Evolutionary conservation across 2,797 vertebrate species (phyloP).

Genomic region (Pseudochaenichthys georgianus): DNA sequence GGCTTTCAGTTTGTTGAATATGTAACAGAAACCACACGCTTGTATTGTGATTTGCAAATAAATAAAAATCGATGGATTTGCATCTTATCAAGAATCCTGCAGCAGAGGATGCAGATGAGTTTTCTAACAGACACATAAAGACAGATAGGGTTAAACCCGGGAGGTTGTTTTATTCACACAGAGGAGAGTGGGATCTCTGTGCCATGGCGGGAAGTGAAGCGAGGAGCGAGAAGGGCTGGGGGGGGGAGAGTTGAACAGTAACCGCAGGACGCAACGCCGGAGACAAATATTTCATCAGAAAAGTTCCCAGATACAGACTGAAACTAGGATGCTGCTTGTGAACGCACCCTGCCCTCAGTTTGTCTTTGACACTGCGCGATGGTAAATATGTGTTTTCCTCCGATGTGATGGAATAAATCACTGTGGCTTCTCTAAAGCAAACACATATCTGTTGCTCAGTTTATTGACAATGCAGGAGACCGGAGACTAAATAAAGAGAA

Average conservation of each 20-base stretch:
- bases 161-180: conserved; percentile 69
- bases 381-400: conserved; percentile 78
- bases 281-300: conserved; percentile 73
- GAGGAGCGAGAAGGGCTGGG: conserved; percentile 62
- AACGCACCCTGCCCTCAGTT: conserved; percentile 53
- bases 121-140: conserved; percentile 30
- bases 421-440: conserved; percentile 65
- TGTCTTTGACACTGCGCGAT: conserved; percentile 44
- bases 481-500: conserved; percentile 73
- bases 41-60: conserved; percentile 42
- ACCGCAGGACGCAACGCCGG: conserved; percentile 60
- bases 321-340: conserved; percentile 42
- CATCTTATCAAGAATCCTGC: conserved; percentile 22
- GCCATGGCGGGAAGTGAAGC: conserved; percentile 68
- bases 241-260: conserved; percentile 54
- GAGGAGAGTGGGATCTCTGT: conserved; percentile 52
- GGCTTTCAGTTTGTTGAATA: conserved; percentile 17
- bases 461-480: conserved; percentile 72
- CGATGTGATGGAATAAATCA: conserved; percentile 69
- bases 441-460: conserved; percentile 60
- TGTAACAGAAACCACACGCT: conserved; percentile 16
- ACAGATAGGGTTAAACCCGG: conserved; percentile 39
- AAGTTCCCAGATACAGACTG: conserved; percentile 52
- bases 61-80: conserved; percentile 47
- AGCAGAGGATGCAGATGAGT: conserved; percentile 21